A percentile compares a stretch with the other conserved stretches of the same genome.
Evolutionary conservation across 2,888 invertebrate genomes (phyloP).

Genomic region (Sarcophaga rosellei): DNA sequence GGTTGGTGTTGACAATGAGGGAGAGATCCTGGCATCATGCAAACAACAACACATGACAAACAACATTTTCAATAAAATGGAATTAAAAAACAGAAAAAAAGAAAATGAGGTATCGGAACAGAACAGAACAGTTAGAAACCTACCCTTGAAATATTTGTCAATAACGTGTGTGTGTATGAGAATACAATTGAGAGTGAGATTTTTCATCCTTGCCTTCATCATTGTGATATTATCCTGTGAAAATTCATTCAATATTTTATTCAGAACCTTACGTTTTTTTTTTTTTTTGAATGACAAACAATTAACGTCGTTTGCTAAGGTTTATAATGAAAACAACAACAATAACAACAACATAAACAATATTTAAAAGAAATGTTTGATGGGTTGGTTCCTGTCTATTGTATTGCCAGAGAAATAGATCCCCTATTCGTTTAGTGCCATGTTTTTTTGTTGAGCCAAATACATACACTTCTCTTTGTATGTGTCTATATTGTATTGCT

Average conservation of each 20-base stretch:
- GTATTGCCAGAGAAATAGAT: constrained; percentile 49
- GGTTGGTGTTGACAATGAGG: neutral
- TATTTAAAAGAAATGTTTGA: constrained; percentile 56
- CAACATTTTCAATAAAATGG: neutral
- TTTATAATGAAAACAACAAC: neutral
- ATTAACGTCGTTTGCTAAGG: constrained; percentile 45
- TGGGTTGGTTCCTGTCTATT: constrained; percentile 70
- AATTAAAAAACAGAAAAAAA: neutral
- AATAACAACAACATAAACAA: neutral
- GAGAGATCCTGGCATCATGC: neutral
- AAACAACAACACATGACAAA: neutral
- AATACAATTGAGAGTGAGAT: too few species aligned
- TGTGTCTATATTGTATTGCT: neutral
- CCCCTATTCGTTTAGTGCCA: neutral
- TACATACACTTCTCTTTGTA: constrained; percentile 20
- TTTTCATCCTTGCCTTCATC: neutral
- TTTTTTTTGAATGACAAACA: constrained; percentile 50
- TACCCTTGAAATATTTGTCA: too few species aligned
- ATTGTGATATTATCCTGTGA: neutral
- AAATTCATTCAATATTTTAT: neutral
- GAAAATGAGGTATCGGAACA: too few species aligned
- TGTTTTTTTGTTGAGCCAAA: constrained; percentile 15
- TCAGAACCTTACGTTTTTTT: neutral
- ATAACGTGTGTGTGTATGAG: too few species aligned
- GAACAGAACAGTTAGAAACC: too few species aligned